Base-by-base conservation (phyloP, 2,888 invertebrate species). In the Branchellion lobata region DNA sequence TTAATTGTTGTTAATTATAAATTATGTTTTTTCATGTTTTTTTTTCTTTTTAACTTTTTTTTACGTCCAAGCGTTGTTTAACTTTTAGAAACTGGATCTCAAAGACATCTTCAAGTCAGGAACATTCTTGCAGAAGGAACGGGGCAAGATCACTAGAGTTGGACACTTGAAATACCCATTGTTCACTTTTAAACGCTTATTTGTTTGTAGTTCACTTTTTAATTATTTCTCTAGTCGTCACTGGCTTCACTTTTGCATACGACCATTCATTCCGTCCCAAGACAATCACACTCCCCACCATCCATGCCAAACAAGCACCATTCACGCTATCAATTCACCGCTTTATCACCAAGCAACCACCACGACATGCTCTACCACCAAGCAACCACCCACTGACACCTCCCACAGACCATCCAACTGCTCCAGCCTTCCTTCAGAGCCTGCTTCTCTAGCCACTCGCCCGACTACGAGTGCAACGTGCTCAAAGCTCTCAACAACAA, bases 401-500 rank as follows among this genome's bases (percentile, higher is more conserved):
- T n/a, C n/a, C n/a, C n/a, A n/a, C n/a, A n/a, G n/a, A n/a, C n/a
- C n/a, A n/a, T n/a, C n/a, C n/a, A n/a, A n/a, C n/a, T n/a, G n/a
- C n/a, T n/a, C n/a, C n/a, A n/a, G n/a, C n/a, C n/a, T n/a, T n/a
- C n/a, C 40, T 40, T 40, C 40, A 40, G 14, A 14, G 40, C 14
- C 5, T 14, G 14, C 8, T 8, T 14, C 14, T 14, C 40, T 40
- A 14, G 14, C 14, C 40, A 40, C 40, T 8, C 61, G 3, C 3
- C 61, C 3, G 61, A 57, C 24, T 57, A 57, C 24, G 21, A 3
- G 21, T 57, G 61, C 61, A 57, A 57, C 61, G 11, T 57, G 11
- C 61, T 57, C 21, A 57, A 57, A 57, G n/a, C 61, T 18, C 61
- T 57, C 61, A 57, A 57, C 61, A 8, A 57, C 21, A n/a, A 57